phyloP scores from a whole-genome alignment of 1,140 invertebrate species.

The Neodiprion virginianus region DNA sequence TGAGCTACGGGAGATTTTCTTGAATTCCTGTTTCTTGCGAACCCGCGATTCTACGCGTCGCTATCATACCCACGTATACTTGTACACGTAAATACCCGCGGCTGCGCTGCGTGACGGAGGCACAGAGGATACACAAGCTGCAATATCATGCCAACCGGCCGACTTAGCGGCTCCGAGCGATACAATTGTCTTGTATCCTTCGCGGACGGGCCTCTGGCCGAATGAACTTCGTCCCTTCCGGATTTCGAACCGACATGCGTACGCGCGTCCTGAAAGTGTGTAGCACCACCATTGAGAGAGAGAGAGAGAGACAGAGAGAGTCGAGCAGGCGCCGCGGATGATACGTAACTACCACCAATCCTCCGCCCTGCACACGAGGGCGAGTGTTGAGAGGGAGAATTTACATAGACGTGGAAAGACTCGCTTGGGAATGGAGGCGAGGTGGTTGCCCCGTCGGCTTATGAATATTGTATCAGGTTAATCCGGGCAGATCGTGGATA shows the following conservation, averaged over 20 bases:
- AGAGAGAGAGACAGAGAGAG: no score
- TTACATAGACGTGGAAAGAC: conserved; percentile 36
- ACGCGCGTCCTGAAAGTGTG: no score
- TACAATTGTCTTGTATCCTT: neutral
- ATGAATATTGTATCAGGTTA: conserved; percentile 58
- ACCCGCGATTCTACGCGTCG: no score
- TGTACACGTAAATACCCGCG: no score
- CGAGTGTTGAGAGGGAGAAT: conserved; percentile 26
- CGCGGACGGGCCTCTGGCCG: neutral
- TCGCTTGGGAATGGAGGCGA: conserved; percentile 23
- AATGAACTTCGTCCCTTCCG: neutral
- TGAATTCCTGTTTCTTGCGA: neutral
- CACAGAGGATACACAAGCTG: no score
- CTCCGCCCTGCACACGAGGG: neutral
- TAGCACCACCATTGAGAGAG: no score
- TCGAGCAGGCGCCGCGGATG: no score
- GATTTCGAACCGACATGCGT: neutral
- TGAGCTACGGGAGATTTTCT: neutral
- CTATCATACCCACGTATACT: no score
- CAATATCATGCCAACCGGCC: neutral
- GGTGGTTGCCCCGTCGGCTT: conserved; percentile 37
- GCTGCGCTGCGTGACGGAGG: no score
- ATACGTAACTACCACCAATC: neutral
- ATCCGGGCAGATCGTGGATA: conserved; percentile 55
- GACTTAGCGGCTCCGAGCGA: neutral